phyloP scores from a whole-genome alignment of 2,113 vertebrate species.

The Nesospiza acunhae region DNA sequence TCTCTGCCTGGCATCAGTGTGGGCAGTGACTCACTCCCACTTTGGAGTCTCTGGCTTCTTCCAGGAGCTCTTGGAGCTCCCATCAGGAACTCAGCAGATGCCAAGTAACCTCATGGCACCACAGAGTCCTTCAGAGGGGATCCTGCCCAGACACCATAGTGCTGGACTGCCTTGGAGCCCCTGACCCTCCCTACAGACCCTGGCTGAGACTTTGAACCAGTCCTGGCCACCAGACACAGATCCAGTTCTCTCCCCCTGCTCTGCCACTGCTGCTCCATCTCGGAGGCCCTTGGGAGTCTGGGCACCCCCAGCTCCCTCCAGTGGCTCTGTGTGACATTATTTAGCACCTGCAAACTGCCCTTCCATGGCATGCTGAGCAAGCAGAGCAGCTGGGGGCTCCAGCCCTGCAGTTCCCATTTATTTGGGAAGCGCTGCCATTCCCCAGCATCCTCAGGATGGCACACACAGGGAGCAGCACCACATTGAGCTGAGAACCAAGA shows the following conservation, averaged over 20 bases:
- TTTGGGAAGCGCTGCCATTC: background rate
- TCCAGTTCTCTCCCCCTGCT: accelerated
- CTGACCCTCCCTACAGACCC: background rate
- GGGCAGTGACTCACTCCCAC: background rate
- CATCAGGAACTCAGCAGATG: background rate
- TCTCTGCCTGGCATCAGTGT: background rate
- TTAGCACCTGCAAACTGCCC: background rate
- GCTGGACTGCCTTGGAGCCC: background rate
- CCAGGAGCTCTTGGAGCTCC: background rate
- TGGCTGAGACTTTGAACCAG: background rate
- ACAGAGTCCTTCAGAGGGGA: background rate
- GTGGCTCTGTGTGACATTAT: background rate
- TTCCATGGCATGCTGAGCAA: background rate
- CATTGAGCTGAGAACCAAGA: background rate
- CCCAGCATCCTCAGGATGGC: background rate
- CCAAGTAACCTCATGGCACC: background rate
- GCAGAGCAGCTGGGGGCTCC: background rate
- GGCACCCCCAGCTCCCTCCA: background rate
- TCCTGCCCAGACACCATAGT: background rate
- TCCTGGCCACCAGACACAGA: background rate
- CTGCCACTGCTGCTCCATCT: background rate
- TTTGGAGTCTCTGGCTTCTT: background rate
- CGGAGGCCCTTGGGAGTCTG: background rate
- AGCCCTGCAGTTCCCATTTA: background rate
- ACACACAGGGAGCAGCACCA: background rate